A percentile compares a stretch with the other conserved stretches of the same genome.
These are phyloP conservation scores for Tipula unca DNA, from an alignment of 2,888 invertebrate species.

Conservation along the genomic window DNA sequence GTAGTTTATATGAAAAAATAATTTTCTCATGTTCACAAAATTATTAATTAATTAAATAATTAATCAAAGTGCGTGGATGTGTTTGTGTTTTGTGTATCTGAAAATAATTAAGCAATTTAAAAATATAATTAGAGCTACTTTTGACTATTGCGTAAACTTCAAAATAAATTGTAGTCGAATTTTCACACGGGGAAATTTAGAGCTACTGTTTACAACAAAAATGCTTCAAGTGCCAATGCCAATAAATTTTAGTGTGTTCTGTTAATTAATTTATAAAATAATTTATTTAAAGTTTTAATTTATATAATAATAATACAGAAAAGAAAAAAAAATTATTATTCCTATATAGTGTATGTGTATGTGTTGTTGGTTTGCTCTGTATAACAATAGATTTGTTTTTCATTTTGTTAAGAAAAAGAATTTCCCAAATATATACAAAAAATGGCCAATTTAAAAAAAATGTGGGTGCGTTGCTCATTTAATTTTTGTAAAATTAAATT, in stretches of 20 bases:
- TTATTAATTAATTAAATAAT: neutral
- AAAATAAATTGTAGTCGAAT: neutral
- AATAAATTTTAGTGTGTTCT: conserved; percentile 15
- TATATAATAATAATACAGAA: neutral
- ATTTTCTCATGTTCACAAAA: neutral
- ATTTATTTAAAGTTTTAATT: neutral
- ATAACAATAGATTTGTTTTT: neutral
- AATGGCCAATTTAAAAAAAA: conserved; percentile 17
- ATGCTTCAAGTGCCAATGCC: conserved; percentile 19
- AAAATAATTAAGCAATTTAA: conserved; percentile 8
- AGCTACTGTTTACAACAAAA: neutral
- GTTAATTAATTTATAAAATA: conserved; percentile 8
- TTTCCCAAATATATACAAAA: neutral
- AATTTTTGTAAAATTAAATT: neutral
- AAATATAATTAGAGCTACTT: conserved; percentile 3
- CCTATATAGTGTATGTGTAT: neutral
- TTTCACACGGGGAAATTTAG: neutral
- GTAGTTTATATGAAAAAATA: neutral
- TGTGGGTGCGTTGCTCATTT: conserved; percentile 17
- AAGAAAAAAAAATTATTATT: neutral
- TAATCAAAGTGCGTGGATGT: neutral
- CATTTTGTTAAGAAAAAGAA: neutral
- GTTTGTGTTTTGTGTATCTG: too few relatives aligned
- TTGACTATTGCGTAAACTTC: conserved; percentile 1
- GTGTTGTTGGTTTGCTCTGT: neutral